phyloP scores from a whole-genome alignment of 2,113 vertebrate genomes.

The Phoenicopterus ruber region DNA sequence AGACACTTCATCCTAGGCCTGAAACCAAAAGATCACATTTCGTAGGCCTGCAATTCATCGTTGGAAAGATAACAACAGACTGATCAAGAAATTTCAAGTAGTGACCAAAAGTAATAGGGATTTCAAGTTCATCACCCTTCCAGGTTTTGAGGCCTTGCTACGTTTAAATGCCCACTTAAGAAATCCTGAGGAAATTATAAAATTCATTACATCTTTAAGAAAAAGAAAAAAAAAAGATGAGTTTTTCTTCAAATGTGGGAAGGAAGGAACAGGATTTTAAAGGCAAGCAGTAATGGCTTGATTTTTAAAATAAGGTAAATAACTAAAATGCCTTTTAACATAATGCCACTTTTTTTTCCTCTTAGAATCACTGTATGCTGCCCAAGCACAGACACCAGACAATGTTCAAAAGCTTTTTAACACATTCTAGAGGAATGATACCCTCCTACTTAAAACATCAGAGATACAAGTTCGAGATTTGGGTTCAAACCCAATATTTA shows the following conservation, averaged over 20 bases:
- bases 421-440: background rate
- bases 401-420: background rate
- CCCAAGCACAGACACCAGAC: background rate
- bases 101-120: background rate
- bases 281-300: background rate
- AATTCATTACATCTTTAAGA: background rate
- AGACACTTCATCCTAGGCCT: background rate
- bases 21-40: background rate
- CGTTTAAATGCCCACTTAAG: background rate
- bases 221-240: background rate
- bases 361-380: background rate
- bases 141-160: background rate
- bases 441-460: background rate
- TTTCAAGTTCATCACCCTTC: background rate
- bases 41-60: background rate
- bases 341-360: background rate
- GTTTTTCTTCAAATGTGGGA: background rate
- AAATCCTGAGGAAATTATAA: background rate
- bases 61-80: background rate
- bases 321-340: background rate
- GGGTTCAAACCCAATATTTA: background rate
- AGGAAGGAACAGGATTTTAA: background rate
- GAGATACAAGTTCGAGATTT: background rate
- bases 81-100: background rate
- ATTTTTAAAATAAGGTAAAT: background rate